Conservation (phyloP, 2,888 invertebrate genomes). For the Dorcus hopei region DNA sequence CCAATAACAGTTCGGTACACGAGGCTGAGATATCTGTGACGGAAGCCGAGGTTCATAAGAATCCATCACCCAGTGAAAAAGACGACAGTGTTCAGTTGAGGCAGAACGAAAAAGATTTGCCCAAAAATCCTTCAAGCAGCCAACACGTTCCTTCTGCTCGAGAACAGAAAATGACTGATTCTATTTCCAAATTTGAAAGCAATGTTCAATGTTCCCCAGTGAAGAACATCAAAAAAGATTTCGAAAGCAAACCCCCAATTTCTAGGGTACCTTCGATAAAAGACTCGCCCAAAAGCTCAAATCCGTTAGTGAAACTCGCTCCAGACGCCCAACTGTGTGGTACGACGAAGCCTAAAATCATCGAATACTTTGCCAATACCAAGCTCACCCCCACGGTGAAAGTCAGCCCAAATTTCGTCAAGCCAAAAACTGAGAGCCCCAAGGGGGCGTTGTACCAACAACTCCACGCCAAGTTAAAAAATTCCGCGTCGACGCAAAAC, state of each 20-base stretch:
- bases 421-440: conserved; percentile 41
- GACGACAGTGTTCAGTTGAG: neutral
- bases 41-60: conserved; percentile 39
- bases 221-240: too few relatives aligned
- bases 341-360: neutral
- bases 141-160: too few relatives aligned
- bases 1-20: conserved; percentile 33
- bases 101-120: too few relatives aligned
- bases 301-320: too few relatives aligned
- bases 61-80: conserved; percentile 5
- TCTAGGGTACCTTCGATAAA: too few relatives aligned
- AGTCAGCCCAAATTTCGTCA: conserved; percentile 58
- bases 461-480: conserved; percentile 42
- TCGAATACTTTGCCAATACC: conserved; percentile 24
- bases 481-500: conserved; percentile 12
- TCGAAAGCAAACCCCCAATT: too few relatives aligned
- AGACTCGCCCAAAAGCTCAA: too few relatives aligned
- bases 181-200: too few relatives aligned
- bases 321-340: too few relatives aligned
- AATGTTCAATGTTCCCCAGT: too few relatives aligned
- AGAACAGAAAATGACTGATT: too few relatives aligned
- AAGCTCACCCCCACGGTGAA: conserved; percentile 53
- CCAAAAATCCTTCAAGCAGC: neutral
- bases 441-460: conserved; percentile 44
- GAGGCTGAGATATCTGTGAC: conserved; percentile 29